A percentile compares a stretch with the other conserved stretches of the same genome.
These are phyloP conservation scores for Glyphotaelius pellucidus DNA, from an alignment of 2,888 invertebrate species.

Conservation along the genomic window DNA sequence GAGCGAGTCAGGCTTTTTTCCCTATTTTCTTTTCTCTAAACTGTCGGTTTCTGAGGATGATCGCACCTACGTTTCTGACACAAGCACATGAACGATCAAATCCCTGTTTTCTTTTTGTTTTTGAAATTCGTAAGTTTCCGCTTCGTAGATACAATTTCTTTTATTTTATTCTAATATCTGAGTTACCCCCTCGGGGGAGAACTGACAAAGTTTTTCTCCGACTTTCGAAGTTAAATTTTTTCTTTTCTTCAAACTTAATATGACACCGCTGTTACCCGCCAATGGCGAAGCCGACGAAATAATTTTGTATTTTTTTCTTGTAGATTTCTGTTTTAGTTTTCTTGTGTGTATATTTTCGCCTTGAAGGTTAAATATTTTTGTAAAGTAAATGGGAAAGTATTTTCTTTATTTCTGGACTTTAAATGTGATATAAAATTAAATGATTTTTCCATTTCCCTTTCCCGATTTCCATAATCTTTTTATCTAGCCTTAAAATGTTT, in stretches of 20 bases:
- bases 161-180: constrained; percentile 35
- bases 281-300: background rate
- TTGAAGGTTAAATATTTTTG: background rate
- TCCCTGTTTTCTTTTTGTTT: constrained; percentile 9
- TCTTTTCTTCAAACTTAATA: constrained; percentile 10
- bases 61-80: background rate
- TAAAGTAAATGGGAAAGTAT: background rate
- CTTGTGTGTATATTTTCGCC: too few species aligned
- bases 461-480: background rate
- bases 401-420: background rate
- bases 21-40: background rate
- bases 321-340: too few species aligned
- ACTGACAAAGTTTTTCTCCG: constrained; percentile 23
- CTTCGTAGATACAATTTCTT: constrained; percentile 14
- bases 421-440: background rate
- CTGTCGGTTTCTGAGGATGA: background rate
- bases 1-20: constrained; percentile 3
- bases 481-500: background rate
- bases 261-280: background rate
- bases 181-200: constrained; percentile 3
- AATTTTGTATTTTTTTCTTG: background rate
- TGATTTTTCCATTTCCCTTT: background rate
- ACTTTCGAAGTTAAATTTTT: constrained; percentile 12
- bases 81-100: constrained; percentile 20
- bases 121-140: background rate